Base-by-base conservation (phyloP, 35 echinoderm and acorn worm species). In the Strongylocentrotus purpuratus region DNA sequence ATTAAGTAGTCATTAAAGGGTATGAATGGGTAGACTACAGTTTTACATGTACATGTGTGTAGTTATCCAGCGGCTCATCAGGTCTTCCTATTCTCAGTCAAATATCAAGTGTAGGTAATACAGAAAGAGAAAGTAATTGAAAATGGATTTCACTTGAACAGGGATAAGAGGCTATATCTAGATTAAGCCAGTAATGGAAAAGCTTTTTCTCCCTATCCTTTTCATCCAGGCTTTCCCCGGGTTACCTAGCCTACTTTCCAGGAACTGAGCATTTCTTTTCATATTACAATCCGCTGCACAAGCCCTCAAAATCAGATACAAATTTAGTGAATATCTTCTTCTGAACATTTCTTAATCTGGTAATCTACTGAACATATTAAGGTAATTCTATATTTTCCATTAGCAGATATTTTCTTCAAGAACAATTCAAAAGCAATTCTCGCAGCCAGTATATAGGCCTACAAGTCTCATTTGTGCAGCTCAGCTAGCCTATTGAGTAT, bases 161-260 rank as follows among this genome's bases (percentile, higher is more conserved):
- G 65, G 65, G 65, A 28, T 78, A 78, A 78, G 65, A 78, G 65
- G 65, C 65, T 78, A n/a, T 78, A 78, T 78, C 65, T 22, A 78
- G 65, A 78, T 78, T 78, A 78, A 78, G 65, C 65, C 65, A 7
- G 65, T 78, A 78, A 78, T 78, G 65, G 65, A 78, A 78, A 78
- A 78, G 65, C 65, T 78, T 78, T 78, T 78, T 78, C 20, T 78
- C 65, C 7, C 65, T 8, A 78, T 78, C 65, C 65, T 28, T 78
- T n/a, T 8, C 7, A 78, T 78, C 65, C 65, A 7, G 35, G 35
- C 0, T 18, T 78, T 0, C 65, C 65, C 65, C 65, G 4, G 65
- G 65, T 78, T 78, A 28, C 15, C 28, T 78, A 78, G 65, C 65
- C 65, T 78, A 78, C 65, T 78, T 78, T 8, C 20, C 65, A 78